phyloP scores from a whole-genome alignment of 64 coral and sea anemone species.

The Cladopsammia gracilis region DNA sequence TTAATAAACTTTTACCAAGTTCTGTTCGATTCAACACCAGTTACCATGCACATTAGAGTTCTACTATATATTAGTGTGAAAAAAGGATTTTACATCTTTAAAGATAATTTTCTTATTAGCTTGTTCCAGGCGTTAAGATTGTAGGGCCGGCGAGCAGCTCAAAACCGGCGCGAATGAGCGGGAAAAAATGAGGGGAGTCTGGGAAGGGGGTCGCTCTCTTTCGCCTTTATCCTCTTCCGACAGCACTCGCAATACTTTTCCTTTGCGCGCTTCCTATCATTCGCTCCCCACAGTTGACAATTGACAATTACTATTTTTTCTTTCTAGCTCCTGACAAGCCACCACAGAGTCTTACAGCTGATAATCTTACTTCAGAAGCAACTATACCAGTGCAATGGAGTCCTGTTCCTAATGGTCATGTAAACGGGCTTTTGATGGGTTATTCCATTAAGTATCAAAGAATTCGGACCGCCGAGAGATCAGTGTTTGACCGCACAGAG shows the following conservation, averaged over 20 bases:
- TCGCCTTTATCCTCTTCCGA: not conserved
- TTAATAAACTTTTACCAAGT: too few relatives aligned
- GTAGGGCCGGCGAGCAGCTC: too few relatives aligned
- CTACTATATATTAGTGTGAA: too few relatives aligned
- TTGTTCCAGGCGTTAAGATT: too few relatives aligned
- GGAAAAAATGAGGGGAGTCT: too few relatives aligned
- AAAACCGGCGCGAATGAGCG: too few relatives aligned
- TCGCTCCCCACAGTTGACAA: not conserved
- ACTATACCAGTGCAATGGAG: conserved; percentile 42
- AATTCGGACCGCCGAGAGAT: conserved; percentile 6
- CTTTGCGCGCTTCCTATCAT: not conserved
- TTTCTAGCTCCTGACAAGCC: conserved; percentile 53
- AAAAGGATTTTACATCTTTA: too few relatives aligned
- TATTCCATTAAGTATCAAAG: conserved; percentile 67
- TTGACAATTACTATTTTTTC: not conserved
- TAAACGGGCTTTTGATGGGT: conserved; percentile 56
- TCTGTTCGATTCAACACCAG: too few relatives aligned
- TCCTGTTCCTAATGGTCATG: conserved; percentile 53
- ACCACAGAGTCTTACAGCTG: conserved; percentile 13
- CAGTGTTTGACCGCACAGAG: not conserved
- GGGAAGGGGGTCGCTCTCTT: too few relatives aligned
- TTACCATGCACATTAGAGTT: too few relatives aligned
- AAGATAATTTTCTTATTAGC: too few relatives aligned
- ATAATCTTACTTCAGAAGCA: conserved; percentile 15
- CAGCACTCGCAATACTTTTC: not conserved